A percentile compares a stretch with the other conserved stretches of the same genome.
Evolutionary conservation across 2,888 invertebrate species (phyloP).

Genomic region (Diploptera punctata): DNA sequence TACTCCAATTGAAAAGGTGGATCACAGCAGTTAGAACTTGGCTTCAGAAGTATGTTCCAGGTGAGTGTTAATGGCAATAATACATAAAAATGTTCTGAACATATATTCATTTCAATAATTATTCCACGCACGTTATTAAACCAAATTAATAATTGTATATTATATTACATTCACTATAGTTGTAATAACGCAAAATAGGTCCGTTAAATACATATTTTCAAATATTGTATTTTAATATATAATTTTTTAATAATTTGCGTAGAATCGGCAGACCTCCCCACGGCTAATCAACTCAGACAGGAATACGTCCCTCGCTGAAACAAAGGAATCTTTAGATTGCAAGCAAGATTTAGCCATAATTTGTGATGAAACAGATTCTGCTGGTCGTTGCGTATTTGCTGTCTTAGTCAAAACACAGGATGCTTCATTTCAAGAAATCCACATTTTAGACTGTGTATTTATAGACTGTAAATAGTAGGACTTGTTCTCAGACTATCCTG

Average conservation of each 20-base stretch:
- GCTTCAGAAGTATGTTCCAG: not conserved
- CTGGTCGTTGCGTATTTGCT: not conserved
- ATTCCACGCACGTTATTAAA: too few relatives aligned
- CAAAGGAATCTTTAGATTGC: not conserved
- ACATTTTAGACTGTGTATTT: not conserved
- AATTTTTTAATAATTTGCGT: not conserved
- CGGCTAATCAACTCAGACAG: too few relatives aligned
- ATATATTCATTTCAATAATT: too few relatives aligned
- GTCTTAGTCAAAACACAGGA: not conserved
- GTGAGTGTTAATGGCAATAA: too few relatives aligned
- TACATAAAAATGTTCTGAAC: too few relatives aligned
- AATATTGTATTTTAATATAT: too few relatives aligned
- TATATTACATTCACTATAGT: too few relatives aligned
- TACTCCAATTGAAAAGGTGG: not conserved
- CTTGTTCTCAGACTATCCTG: not conserved
- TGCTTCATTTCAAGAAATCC: not conserved
- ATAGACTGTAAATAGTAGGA: not conserved
- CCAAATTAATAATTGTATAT: too few relatives aligned
- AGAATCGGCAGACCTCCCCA: not conserved
- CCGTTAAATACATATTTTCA: not conserved
- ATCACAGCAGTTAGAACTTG: not conserved
- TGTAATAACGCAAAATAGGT: not conserved
- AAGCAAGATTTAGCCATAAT: too few relatives aligned
- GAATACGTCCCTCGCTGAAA: not conserved
- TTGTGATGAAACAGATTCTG: not conserved